Conservation (phyloP, 2,888 invertebrate genomes). For the Stictocephala bisonia region DNA sequence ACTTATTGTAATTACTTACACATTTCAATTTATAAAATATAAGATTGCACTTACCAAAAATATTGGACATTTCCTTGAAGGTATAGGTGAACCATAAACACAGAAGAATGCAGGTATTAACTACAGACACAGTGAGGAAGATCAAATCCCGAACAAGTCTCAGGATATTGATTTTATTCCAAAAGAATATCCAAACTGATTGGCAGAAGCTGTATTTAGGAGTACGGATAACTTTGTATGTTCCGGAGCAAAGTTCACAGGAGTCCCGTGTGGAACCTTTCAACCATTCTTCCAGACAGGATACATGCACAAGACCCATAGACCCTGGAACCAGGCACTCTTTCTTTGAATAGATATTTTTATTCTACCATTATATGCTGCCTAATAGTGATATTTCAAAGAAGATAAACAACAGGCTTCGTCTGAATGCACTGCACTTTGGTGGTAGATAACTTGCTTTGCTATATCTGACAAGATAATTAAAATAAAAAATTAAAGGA, state of each 20-base stretch:
- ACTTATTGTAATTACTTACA: no score
- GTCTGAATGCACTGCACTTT: no score
- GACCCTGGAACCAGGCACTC: no score
- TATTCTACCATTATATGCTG: no score
- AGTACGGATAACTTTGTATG: background rate
- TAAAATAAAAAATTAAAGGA: no score
- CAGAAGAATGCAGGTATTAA: constrained; percentile 15
- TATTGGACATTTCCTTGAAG: background rate
- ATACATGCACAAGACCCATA: constrained; percentile 11
- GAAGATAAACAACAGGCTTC: no score
- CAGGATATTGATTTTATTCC: background rate
- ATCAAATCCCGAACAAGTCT: background rate
- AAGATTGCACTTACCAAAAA: no score
- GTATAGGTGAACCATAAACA: constrained; percentile 15
- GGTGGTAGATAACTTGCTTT: no score
- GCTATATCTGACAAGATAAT: no score
- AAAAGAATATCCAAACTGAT: constrained; percentile 1
- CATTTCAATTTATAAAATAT: no score
- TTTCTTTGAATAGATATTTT: no score
- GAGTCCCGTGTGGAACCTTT: constrained; percentile 17
- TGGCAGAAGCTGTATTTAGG: background rate
- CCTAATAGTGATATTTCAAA: no score
- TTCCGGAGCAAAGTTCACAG: constrained; percentile 12
- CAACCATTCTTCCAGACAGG: constrained; percentile 22
- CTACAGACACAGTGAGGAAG: constrained; percentile 1